Evolutionary conservation across 1,140 invertebrate species (phyloP), one percentile per base, ranked within the genome.

Genomic region (Phocides pigmalion): DNA sequence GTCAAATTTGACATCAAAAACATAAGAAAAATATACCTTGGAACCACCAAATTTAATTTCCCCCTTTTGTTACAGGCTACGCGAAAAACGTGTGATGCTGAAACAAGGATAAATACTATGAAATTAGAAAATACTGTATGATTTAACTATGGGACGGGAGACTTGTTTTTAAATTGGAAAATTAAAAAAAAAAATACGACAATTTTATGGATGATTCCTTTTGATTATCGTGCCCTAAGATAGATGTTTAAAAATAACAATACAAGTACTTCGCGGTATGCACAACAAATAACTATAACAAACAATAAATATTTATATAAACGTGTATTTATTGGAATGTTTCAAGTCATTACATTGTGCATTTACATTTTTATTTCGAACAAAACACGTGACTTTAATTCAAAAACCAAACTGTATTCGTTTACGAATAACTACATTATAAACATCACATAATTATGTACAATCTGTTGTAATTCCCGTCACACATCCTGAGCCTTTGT

Each of bases 361-460:
- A 59, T 22, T 59, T 28, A 44, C 11, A 47, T 32, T 47, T 41
- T 32, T 19, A 19, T 12, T 35, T 53, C 16, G 16, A 37, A 11
- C 12, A 35, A 35, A 35, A 35, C 53, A 16, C n/a, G 20, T 32
- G 17, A 71, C 25, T 20, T 9, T 54, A 19, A 35, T 1, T 22
- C 25, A 59, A 59, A n/a, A 46, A 56, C 46, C 37, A 54, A 37
- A 51, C 19, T 62, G 17, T 63, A 76, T 76, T 76, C 71, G 73
- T 76, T 76, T 70, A 74, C 74, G 68, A 79, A 79, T 65, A 70
- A 70, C 59, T 42, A 70, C 58, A 62, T 71, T 35, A 66, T 35
- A 54, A 59, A 62, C 39, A 70, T 71, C 68, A 70, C 59, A 71
- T 49, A 66, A 49, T 47, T 39, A 59, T 62, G 4, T 56, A 44